Evolutionary conservation across 2,797 vertebrate genomes (phyloP).

Genomic region (Rhinichthys osculus): DNA sequence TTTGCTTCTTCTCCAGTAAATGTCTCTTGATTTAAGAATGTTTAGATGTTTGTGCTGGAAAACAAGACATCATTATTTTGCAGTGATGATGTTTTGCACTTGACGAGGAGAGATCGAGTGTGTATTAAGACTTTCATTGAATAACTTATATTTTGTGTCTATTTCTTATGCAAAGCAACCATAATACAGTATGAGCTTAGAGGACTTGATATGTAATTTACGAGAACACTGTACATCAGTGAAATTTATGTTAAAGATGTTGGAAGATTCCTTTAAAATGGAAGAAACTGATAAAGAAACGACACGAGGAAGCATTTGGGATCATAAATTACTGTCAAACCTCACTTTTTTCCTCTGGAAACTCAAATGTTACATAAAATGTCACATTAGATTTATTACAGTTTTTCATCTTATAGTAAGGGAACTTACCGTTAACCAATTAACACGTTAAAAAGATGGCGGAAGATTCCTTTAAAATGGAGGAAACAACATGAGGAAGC

Average conservation of each 20-base stretch:
- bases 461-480: too few species aligned
- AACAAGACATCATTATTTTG: background rate
- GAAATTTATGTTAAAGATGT: background rate
- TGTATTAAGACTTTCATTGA: too few species aligned
- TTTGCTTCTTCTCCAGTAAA: background rate
- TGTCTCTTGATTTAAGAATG: background rate
- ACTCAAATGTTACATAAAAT: background rate
- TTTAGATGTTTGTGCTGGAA: background rate
- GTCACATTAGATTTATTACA: background rate
- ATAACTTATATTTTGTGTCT: background rate
- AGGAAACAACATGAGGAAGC: background rate
- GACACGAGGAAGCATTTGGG: too few species aligned
- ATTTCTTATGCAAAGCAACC: background rate
- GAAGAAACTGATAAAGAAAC: background rate
- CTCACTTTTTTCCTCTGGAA: too few species aligned
- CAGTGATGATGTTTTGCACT: background rate
- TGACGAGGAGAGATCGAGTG: background rate
- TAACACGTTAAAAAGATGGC: too few species aligned
- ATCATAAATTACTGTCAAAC: too few species aligned
- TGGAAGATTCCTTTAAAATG: background rate
- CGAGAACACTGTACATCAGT: background rate
- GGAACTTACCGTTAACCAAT: too few species aligned
- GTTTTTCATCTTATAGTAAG: background rate
- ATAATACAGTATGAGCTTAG: too few species aligned
- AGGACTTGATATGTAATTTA: background rate